Conservation (phyloP, 2,797 vertebrate species). For the Onychomys torridus region DNA sequence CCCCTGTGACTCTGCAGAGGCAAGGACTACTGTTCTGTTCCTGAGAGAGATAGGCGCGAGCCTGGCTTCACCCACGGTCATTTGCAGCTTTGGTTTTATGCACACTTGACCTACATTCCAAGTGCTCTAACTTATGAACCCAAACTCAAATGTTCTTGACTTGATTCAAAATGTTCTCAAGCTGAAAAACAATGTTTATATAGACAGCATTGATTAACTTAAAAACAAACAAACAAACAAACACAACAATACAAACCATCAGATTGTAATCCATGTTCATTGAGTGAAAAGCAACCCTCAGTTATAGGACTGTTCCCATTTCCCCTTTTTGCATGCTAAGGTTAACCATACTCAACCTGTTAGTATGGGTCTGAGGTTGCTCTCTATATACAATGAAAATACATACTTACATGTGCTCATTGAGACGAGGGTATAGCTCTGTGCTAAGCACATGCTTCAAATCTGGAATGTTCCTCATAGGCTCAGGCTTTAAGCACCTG, state of each 20-base stretch:
- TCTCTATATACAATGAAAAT: neutral
- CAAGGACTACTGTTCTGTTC: neutral
- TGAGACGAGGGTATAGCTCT: neutral
- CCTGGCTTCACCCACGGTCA: neutral
- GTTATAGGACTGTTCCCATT: neutral
- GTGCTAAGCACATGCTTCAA: neutral
- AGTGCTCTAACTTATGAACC: neutral
- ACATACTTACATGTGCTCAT: neutral
- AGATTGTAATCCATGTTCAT: neutral
- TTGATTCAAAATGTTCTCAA: conserved; percentile 3
- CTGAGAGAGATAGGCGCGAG: neutral
- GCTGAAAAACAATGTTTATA: neutral
- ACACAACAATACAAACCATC: neutral
- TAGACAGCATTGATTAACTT: neutral
- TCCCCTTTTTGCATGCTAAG: neutral
- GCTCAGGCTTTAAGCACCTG: neutral
- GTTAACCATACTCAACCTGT: neutral
- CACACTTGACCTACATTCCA: neutral
- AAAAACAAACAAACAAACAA: neutral
- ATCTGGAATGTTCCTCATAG: neutral
- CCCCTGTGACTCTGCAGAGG: neutral
- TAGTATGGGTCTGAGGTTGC: neutral
- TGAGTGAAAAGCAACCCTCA: neutral
- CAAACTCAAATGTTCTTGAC: neutral
- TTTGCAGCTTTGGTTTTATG: neutral